Evolutionary conservation across 2,888 invertebrate genomes (phyloP).

Genomic region (Acleris laterana): DNA sequence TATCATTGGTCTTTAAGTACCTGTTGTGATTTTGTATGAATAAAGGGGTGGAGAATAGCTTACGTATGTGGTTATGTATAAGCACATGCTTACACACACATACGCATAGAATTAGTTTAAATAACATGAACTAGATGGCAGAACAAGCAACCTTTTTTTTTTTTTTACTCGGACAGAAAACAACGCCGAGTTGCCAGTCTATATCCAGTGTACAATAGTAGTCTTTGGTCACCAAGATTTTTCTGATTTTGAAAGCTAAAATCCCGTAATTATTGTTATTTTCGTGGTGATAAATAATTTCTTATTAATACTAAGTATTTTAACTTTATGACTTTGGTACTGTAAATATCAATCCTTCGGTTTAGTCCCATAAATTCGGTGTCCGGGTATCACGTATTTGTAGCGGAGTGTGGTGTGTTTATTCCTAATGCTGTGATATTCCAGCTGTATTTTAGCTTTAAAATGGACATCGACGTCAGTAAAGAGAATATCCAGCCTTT

Average conservation of each 20-base stretch:
- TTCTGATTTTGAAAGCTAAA: constrained; percentile 66
- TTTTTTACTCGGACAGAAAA: too few species aligned
- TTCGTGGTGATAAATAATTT: constrained; percentile 37
- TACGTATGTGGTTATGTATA: too few species aligned
- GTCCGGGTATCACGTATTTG: constrained; percentile 64
- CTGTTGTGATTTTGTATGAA: too few species aligned
- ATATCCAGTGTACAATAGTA: too few species aligned
- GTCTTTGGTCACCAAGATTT: constrained; percentile 69
- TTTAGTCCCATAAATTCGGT: constrained; percentile 47
- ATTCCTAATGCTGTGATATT: constrained; percentile 74
- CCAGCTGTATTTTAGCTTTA: constrained; percentile 66
- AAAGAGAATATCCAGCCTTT: constrained; percentile 98
- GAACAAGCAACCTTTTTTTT: too few species aligned
- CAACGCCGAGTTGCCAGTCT: too few species aligned
- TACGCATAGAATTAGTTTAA: too few species aligned
- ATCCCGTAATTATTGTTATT: constrained; percentile 46
- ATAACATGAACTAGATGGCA: too few species aligned
- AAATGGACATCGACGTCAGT: constrained; percentile 90
- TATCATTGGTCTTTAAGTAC: too few species aligned
- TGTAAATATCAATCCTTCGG: constrained; percentile 42
- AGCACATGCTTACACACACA: too few species aligned
- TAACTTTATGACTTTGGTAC: constrained; percentile 40
- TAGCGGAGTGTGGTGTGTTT: constrained; percentile 71
- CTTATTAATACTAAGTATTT: constrained; percentile 35
- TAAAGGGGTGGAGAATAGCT: too few species aligned